Evolutionary conservation across 2,888 invertebrate species (phyloP).

Genomic region (Molorchus minor): DNA sequence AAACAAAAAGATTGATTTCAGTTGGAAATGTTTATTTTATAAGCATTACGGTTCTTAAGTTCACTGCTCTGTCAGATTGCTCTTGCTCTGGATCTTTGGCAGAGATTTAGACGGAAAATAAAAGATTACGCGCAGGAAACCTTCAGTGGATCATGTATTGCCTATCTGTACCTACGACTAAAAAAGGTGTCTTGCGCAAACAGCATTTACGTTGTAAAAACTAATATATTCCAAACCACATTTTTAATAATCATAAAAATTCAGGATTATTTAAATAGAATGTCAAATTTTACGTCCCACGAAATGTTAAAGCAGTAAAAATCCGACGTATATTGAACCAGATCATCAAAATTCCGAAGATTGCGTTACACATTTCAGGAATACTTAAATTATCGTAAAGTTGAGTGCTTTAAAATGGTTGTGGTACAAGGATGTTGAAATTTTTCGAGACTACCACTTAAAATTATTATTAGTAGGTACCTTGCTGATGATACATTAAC

Average conservation of each 20-base stretch:
- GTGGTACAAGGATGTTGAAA: slow-evolving; percentile 1
- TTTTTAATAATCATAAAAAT: not conserved
- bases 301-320: not conserved
- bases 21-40: not conserved
- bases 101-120: too few species aligned
- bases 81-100: too few species aligned
- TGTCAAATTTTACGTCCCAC: not conserved
- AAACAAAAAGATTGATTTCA: slow-evolving; percentile 4
- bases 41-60: too few species aligned
- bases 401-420: not conserved
- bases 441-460: slow-evolving; percentile 13
- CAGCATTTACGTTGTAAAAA: too few species aligned
- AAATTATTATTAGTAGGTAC: too few species aligned
- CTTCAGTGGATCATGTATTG: too few species aligned
- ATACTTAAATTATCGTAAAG: slow-evolving; percentile 10
- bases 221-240: too few species aligned
- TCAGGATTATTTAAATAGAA: not conserved
- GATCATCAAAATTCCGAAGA: slow-evolving; percentile 1
- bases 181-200: too few species aligned
- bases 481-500: too few species aligned
- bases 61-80: too few species aligned
- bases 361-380: slow-evolving; percentile 9
- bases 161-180: too few species aligned
- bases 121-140: too few species aligned
- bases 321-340: not conserved